Percentiles rank a stretch among this genome's conserved stretches.
Evolutionary conservation across 2,797 vertebrate species (phyloP).

Genomic region (Scyliorhinus canicula): DNA sequence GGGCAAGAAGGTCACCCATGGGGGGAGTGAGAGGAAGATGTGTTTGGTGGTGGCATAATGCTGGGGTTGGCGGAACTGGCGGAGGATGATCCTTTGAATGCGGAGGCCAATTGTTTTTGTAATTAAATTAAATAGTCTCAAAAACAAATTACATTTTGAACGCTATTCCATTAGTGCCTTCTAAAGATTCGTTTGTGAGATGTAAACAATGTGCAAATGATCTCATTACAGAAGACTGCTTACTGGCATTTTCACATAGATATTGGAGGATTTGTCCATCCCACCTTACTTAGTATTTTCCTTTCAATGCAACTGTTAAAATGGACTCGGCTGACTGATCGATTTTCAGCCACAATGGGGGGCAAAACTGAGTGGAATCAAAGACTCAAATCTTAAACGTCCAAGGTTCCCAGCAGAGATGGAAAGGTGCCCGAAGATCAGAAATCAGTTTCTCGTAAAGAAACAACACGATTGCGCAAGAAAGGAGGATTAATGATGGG

Average conservation of each 20-base stretch:
- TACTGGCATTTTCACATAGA: background rate
- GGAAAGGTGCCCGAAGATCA: background rate
- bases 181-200: background rate
- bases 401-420: background rate
- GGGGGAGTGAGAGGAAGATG: too few species aligned
- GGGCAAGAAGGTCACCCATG: too few species aligned
- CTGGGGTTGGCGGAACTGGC: too few species aligned
- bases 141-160: background rate
- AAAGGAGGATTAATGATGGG: background rate
- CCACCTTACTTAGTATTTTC: background rate
- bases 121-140: background rate
- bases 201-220: background rate
- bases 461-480: background rate
- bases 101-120: background rate
- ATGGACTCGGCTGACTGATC: background rate
- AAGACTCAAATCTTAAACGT: background rate
- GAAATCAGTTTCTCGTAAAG: background rate
- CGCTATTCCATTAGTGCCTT: background rate
- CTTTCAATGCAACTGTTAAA: background rate
- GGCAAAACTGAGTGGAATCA: background rate
- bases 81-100: too few species aligned
- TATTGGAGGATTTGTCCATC: background rate
- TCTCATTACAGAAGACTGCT: background rate
- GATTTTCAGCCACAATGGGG: background rate
- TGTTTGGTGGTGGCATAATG: too few species aligned